Evolutionary conservation across 2,113 vertebrate genomes (phyloP).

Genomic region (Cygnus atratus): DNA sequence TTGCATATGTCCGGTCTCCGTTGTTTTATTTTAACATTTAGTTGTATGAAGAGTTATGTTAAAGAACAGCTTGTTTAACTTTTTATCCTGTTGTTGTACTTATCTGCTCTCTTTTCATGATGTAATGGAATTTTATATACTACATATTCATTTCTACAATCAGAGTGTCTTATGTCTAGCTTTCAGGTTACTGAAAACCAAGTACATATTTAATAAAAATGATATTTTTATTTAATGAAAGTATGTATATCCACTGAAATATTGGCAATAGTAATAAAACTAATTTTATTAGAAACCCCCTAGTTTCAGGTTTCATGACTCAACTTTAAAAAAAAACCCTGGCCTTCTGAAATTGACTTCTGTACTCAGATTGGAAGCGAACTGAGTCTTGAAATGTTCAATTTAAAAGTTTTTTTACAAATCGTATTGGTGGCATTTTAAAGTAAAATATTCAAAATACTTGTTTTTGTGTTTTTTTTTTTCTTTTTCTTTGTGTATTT

Average conservation of each 20-base stretch:
- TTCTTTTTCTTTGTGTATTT: not conserved
- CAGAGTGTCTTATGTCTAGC: not conserved
- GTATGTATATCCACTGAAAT: not conserved
- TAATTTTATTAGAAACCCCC: not conserved
- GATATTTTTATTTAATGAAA: not conserved
- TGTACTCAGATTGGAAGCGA: not conserved
- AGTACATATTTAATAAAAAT: not conserved
- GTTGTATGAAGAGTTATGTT: not conserved
- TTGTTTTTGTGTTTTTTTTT: not conserved
- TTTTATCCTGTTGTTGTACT: not conserved
- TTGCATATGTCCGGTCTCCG: not conserved
- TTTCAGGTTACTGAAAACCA: not conserved
- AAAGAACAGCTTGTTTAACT: not conserved
- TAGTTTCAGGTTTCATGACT: not conserved
- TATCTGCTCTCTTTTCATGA: not conserved
- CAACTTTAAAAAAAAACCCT: not conserved
- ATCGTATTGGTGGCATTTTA: not conserved
- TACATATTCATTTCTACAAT: not conserved
- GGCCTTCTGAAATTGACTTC: not conserved
- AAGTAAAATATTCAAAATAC: not conserved
- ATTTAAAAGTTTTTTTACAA: not conserved
- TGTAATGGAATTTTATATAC: not conserved
- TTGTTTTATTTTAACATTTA: not conserved
- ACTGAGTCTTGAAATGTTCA: not conserved
- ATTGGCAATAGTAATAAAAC: not conserved